Evolutionary conservation across 2,113 vertebrate species (phyloP).

Genomic region (Taurulus bubalis): DNA sequence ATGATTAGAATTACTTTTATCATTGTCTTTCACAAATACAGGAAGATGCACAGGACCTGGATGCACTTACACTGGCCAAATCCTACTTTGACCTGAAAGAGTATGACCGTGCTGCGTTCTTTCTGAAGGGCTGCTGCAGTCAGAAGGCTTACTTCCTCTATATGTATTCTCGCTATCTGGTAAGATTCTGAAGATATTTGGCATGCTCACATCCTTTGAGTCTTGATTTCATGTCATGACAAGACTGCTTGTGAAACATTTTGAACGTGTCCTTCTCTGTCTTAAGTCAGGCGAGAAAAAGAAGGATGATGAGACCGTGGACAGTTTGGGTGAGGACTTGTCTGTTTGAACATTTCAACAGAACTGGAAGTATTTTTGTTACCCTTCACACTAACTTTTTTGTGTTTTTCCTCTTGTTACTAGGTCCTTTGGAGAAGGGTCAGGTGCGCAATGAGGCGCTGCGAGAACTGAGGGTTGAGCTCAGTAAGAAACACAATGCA

Average conservation of each 20-base stretch:
- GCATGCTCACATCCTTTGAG: background rate
- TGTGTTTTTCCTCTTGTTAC: background rate
- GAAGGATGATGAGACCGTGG: constrained; percentile 98
- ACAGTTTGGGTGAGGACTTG: constrained; percentile 92
- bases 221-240: background rate
- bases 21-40: constrained; percentile 56
- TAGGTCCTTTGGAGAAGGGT: constrained; percentile 97
- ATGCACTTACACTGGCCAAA: constrained; percentile 95
- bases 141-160: constrained; percentile 98
- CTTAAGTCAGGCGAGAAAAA: constrained; percentile 97
- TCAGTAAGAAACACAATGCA: constrained; percentile 95
- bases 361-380: background rate
- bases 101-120: constrained; percentile 96
- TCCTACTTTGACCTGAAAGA: constrained; percentile 99
- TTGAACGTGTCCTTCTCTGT: constrained; percentile 41
- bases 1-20: background rate
- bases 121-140: constrained; percentile 94
- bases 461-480: constrained; percentile 93
- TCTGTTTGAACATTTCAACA: background rate
- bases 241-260: background rate
- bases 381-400: background rate
- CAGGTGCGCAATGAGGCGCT: constrained; percentile 98
- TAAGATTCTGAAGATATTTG: constrained; percentile 75
- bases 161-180: constrained; percentile 99
- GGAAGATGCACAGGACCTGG: constrained; percentile 95